Base-by-base conservation (phyloP, 2,113 vertebrate genomes). In the Percopsis transmontana region DNA sequence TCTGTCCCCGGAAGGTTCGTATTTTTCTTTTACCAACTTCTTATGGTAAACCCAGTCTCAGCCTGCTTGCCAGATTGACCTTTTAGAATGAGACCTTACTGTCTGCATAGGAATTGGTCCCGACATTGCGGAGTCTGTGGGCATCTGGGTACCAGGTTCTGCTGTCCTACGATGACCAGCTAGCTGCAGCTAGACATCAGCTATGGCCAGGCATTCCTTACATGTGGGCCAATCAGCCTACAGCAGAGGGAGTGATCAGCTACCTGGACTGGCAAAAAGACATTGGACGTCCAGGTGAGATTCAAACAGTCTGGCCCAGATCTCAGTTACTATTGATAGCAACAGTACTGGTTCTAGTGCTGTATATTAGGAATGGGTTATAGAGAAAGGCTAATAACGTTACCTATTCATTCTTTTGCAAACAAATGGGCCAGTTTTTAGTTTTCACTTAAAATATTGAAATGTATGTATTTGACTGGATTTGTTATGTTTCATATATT, bases 151-250 rank as follows among this genome's bases (percentile, higher is more conserved):
- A 92, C 54, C 96, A 97, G 88, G 92, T 96, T 2, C 70, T 98
- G 33, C 66, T 96, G 40, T 96, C 94, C 0, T 97, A 98, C 0
- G 95, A 97, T 1, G 82, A 91, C 10, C 0, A 20, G 0, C 27
- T 33, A 14, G 9, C 77, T 0, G 81, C 91, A 51, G 12, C 0
- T 3, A 51, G 69, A 23, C 89, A 96, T 48, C 5, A 94, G 72
- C 88, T 99, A 24, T 97, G 96, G 95, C 93, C 94, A 0, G 81
- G 72, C 0, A 79, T 97, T 71, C 93, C 94, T 0, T 96, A 96
- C 87, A 95, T 93, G 94, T 97, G 95, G 95, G 96, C 93, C 40
- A 86, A 97, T 77, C 77, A 92, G 71, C 81, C 63, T 0, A 84
- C 91, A 7, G 83, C 93, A 0, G 15, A 76, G 0, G 87, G 74